These are phyloP conservation scores for Copsychus sechellarum DNA, from an alignment of 2,113 vertebrate genomes.

Conservation along the genomic window DNA sequence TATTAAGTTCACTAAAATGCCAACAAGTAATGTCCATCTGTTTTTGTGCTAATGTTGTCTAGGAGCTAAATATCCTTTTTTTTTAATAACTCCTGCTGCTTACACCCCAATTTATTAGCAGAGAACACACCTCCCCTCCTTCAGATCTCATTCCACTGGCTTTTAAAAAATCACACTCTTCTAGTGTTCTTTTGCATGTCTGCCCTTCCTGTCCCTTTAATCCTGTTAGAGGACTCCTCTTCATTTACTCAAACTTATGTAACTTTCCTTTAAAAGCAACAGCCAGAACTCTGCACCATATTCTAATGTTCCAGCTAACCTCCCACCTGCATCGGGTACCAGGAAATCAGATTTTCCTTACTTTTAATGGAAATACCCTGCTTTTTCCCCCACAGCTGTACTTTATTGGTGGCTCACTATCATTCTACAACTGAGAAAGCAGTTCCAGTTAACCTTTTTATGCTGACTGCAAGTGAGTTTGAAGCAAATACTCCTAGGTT, in stretches of 20 bases:
- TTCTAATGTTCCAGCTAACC: not conserved
- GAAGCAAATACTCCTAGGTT: not conserved
- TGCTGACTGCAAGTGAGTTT: not conserved
- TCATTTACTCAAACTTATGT: not conserved
- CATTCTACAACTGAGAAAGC: not conserved
- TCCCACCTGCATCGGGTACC: not conserved
- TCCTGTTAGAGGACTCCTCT: not conserved
- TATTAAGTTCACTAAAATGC: slow-evolving; percentile 3
- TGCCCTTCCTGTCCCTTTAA: not conserved
- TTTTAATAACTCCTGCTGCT: not conserved
- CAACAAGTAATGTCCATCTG: not conserved
- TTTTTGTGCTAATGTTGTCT: not conserved
- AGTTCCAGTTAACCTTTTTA: not conserved
- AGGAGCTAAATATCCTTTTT: not conserved
- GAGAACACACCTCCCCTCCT: not conserved
- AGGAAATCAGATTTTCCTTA: not conserved
- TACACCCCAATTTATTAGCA: not conserved
- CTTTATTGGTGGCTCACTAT: not conserved
- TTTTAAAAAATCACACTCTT: not conserved
- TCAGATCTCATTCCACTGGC: not conserved
- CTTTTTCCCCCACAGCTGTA: not conserved
- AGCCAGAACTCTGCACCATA: not conserved
- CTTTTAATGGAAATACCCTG: not conserved
- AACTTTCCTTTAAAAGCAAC: not conserved
- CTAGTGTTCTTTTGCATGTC: not conserved